Base-by-base conservation (phyloP, 1,140 invertebrate genomes). In the Eriocheir sinensis region DNA sequence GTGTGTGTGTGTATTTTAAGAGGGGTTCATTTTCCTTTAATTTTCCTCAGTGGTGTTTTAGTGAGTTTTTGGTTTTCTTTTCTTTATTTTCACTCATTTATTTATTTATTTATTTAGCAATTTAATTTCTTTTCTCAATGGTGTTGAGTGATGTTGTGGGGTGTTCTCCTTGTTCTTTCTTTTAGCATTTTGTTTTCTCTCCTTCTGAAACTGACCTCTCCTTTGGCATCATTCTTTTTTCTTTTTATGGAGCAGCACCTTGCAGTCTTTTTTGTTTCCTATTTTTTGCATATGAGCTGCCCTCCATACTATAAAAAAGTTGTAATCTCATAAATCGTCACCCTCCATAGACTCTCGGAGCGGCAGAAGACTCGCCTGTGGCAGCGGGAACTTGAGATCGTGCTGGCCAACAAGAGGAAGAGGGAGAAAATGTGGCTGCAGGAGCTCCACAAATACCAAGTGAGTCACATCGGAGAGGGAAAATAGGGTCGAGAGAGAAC, bases 351-450 rank as follows among this genome's bases (percentile, higher is more conserved):
- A 36, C 32, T 94, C 30, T 90, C 88, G 1, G 89, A 94, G 27
- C 38, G 88, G 8, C 72, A 94, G 40, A 94, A 94, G 88, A 91
- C 79, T 15, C 88, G 89, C 3, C 44, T 94, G 32, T 94, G 93
- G 93, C 88, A 94, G 48, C 41, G 93, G 34, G 93, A 94, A 80
- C 60, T 94, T 72, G 93, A 94, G 79, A 94, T 94, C 30, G 93
- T 94, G 2, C 30, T 83, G 34, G 93, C 79, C 21, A 91, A 83
- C 93, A 90, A 44, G 32, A 90, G 93, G n/a, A 94, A 94, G 79
- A 38, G 90, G 27, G 93, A 91, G 41, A 94, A 81, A 21, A 30
- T 83, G 2, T 94, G 93, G 93, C 60, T 91, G 17, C 88, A 90
- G 3, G 60, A 94, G 27, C 38, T 94, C 0, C 93, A 94, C 85